These are phyloP conservation scores for Chymomyza caudatula DNA, from an alignment of 2,888 invertebrate species.

Conservation along the genomic window DNA sequence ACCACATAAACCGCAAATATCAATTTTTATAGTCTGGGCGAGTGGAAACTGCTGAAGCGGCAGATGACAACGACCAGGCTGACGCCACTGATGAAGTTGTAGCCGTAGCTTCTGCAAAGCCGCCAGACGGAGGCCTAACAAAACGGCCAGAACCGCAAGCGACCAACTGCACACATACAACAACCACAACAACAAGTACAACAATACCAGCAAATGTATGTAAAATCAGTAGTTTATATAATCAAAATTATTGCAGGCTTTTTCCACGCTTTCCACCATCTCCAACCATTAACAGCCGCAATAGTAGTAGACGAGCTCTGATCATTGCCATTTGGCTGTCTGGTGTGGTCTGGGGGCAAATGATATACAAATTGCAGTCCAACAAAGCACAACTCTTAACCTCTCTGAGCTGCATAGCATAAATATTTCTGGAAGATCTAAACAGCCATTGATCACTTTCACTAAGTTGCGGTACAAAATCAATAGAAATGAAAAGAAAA, in stretches of 20 bases:
- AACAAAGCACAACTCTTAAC: neutral
- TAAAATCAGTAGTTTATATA: neutral
- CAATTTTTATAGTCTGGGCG: slow-evolving; percentile 51
- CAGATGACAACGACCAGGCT: neutral
- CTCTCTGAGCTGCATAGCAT: neutral
- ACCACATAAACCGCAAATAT: slow-evolving; percentile 60
- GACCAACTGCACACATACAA: slow-evolving; percentile 4
- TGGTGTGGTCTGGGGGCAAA: neutral
- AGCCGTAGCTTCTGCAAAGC: neutral
- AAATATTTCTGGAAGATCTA: neutral
- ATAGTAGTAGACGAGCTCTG: slow-evolving; percentile 11
- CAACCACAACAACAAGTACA: slow-evolving; percentile 11
- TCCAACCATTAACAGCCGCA: slow-evolving; percentile 14
- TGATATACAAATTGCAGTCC: neutral
- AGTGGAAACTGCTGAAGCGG: slow-evolving; percentile 18
- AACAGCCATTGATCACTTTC: neutral
- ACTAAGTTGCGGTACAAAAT: too few relatives aligned
- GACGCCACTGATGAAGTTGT: neutral
- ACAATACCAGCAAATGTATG: slow-evolving; percentile 1
- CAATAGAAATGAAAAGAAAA: neutral
- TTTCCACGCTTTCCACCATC: neutral
- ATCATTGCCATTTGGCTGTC: neutral
- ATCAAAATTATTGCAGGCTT: neutral
- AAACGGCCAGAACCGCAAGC: slow-evolving; percentile 1
- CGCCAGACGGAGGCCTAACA: neutral